Evolutionary conservation across 1,140 invertebrate species (phyloP), one percentile per base, ranked within the genome.

Genomic region (Aricia agestis): DNA sequence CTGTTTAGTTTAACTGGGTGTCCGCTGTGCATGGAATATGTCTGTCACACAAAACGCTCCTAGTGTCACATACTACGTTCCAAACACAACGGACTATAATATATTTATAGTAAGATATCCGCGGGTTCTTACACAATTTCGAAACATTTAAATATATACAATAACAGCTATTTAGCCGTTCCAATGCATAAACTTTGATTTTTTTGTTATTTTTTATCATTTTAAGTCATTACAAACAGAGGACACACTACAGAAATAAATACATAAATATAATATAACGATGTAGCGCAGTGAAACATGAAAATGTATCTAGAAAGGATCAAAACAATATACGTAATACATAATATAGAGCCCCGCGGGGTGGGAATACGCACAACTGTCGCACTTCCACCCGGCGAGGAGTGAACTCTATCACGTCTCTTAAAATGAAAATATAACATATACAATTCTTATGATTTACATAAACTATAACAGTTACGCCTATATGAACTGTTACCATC

Each of bases 401-500:
- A 70, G 61, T 63, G 68, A 63, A 32, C 61, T 32, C 10, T 10
- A 41, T 69, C 68, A 69, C 59, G 32, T 57, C 79, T 76, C 71
- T 74, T 76, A 79, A 80, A 86, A 88, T 84, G 85, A 82, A 81
- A 89, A 87, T 88, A 91, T 89, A 89, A 89, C 86, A 89, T 84
- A 85, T 88, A 89, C 86, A 87, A 79, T 84, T 89, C 87, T 87
- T 91, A 91, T 81, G 80, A 73, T 83, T 91, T 91, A 91, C 80
- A 90, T 89, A 87, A 90, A 89, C 89, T 91, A 89, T 88, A 88
- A 90, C 86, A 88, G 83, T 90, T 91, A 89, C 81, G 78, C 80
- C 84, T 89, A 87, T 82, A 90, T 86, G 82, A 89, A 91, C 87
- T 82, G 80, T 87, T 83, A 80, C 76, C 80, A 83, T 86, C 76